These are phyloP conservation scores for Drosophila mojavensis DNA, from an alignment of 1,140 invertebrate species.

Conservation along the genomic window DNA sequence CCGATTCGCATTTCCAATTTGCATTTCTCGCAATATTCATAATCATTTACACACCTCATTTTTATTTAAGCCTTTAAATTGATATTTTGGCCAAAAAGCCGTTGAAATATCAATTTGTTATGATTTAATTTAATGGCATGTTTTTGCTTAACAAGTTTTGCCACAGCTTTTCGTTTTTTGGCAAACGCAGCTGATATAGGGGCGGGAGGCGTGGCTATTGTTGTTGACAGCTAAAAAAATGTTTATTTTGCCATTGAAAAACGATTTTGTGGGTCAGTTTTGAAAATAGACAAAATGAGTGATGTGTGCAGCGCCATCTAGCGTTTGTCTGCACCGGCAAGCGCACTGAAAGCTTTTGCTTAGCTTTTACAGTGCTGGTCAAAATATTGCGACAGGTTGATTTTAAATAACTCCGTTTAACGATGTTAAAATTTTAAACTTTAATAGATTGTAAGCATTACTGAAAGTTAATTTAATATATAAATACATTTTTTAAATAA, in stretches of 20 bases:
- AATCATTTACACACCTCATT: constrained; percentile 22
- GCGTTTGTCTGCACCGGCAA: constrained; percentile 1
- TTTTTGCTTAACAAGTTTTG: background rate
- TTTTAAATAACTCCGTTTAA: background rate
- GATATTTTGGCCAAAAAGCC: background rate
- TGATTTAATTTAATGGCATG: background rate
- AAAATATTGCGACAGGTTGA: constrained; percentile 3
- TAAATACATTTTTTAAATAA: no score
- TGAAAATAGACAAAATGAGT: background rate
- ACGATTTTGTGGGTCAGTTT: background rate
- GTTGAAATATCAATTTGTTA: background rate
- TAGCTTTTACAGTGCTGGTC: constrained; percentile 41
- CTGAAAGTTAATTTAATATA: background rate
- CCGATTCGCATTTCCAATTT: constrained; percentile 5
- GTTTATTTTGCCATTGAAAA: background rate
- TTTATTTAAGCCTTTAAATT: constrained; percentile 1
- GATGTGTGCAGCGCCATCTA: constrained; percentile 29
- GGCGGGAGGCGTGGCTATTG: no score
- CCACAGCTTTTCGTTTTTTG: background rate
- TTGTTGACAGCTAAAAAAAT: no score
- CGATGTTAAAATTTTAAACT: background rate
- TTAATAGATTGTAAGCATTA: background rate
- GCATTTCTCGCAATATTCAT: background rate
- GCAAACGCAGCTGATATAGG: no score
- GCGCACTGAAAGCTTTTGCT: constrained; percentile 4